Evolutionary conservation across 35 echinoderm and acorn worm species (phyloP), one percentile per base, ranked within the genome.

Genomic region (Amphiura filiformis): DNA sequence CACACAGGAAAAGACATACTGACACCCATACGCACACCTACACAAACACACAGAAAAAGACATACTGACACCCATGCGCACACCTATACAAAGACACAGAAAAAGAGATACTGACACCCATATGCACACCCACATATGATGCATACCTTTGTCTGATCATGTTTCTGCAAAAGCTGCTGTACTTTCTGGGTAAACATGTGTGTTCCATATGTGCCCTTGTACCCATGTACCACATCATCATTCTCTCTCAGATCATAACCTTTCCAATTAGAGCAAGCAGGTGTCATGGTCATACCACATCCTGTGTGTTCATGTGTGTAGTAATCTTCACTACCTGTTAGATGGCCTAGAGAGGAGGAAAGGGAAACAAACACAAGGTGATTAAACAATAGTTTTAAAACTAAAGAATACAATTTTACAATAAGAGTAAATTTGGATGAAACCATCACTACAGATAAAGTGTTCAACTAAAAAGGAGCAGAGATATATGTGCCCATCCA

Each of bases 291-390:
- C 18, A 76, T 70, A 22, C 82, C 80, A 61, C 86, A 86, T 33
- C 93, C 86, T 17, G 36, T 30, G 0, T 85, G 34, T 30, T 64
- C 32, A 70, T 97, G 94, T 11, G 82, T 97, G n/a, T 78, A 97
- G 56, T 97, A 97, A 36, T 97, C 94, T 79, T 97, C 94, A 52
- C 83, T 84, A 0, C 94, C 94, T 57, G 84, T 87, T n/a, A 97
- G 79, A 56, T 97, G 93, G 0, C 94, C 94, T 96, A 76, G 7
- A 70, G 7, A 70, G 61, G 9, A 70, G 61, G 26, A 70, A 70
- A 15, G 26, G 26, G 26, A 13, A 52, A 52, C 7, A 52, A 11
- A 52, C 44, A 52, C 44, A 52, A 52, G 20, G 20, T 11, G 7
- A 11, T 52, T 11, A 11, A 52, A 11, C 20, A 11, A 52, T 11